Evolutionary conservation across 2,888 invertebrate genomes (phyloP).

Genomic region (Idaea straminata): DNA sequence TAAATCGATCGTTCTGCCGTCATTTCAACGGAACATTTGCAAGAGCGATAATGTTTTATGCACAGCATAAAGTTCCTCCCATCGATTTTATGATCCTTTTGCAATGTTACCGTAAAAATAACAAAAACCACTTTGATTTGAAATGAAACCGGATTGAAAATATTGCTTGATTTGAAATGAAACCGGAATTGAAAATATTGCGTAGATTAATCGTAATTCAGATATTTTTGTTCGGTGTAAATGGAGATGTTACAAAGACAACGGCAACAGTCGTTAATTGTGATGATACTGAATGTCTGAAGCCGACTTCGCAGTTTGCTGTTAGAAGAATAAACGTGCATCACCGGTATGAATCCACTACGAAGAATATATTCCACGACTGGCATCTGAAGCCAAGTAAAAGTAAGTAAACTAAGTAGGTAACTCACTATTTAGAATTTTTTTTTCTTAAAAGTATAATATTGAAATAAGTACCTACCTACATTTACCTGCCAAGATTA

Average conservation of each 20-base stretch:
- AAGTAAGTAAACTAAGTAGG: not conserved
- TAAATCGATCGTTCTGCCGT: slow-evolving; percentile 20
- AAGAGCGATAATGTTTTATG: slow-evolving; percentile 46
- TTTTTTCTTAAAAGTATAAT: too few species aligned
- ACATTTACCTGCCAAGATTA: too few species aligned
- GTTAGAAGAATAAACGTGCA: slow-evolving; percentile 32
- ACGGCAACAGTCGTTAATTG: slow-evolving; percentile 37
- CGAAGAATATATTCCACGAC: not conserved
- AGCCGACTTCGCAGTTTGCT: slow-evolving; percentile 33
- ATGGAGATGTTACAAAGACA: slow-evolving; percentile 31
- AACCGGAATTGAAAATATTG: slow-evolving; percentile 13
- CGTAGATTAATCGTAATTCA: slow-evolving; percentile 13
- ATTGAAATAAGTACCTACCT: too few species aligned
- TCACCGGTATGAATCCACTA: not conserved
- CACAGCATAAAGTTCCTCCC: slow-evolving; percentile 42
- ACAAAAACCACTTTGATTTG: slow-evolving; percentile 24
- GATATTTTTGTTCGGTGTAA: slow-evolving; percentile 16
- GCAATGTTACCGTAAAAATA: slow-evolving; percentile 30
- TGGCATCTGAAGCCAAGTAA: not conserved
- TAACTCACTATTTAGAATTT: too few species aligned
- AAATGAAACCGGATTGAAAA: slow-evolving; percentile 21
- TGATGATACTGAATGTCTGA: slow-evolving; percentile 29
- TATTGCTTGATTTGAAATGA: slow-evolving; percentile 22
- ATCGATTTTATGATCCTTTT: slow-evolving; percentile 28
- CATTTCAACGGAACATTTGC: slow-evolving; percentile 25